Base-by-base conservation (phyloP, 2,113 vertebrate species). In the Cavia porcellus region DNA sequence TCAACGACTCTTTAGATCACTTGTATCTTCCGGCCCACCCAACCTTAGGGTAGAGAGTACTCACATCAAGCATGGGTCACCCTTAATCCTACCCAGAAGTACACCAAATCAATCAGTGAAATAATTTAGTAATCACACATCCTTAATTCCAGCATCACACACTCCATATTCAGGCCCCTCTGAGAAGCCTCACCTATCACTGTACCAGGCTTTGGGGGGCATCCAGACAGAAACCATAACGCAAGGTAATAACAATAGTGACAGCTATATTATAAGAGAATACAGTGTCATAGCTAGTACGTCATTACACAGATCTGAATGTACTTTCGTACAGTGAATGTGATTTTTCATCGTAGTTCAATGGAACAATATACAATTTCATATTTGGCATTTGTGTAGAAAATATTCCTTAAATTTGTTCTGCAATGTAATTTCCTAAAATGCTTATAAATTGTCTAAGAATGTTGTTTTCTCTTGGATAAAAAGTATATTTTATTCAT, bases 381-480 rank as follows among this genome's bases (percentile, higher is more conserved):
- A 47, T n/a, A 1, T 25, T 90, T 96, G 42, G 30, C 15, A 52
- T 32, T 55, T 50, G 12, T 45, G 15, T 47, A 12, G 24, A 59
- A 95, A 74, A 80, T 55, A 62, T 55, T 42, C 25, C 55, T 89
- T 45, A 81, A 59, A 85, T 62, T 94, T 25, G 0, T 66, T 64
- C 47, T 94, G 10, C 93, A 96, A 92, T 93, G 52, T 4, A 35
- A 14, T 91, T 95, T 61, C n/a, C 4, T 93, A 57, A 90, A 62
- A 86, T 74, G 2, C 1, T 94, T 80, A 0, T 57, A 55, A 93
- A 25, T 89, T 91, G 2, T 90, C 22, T 50, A 83, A 86, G 38
- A 92, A 72, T 0, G 0, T 35, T 89, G n/a, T 62, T 55, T 38
- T 90, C 28, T 20, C 90, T 86, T 92, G 25, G 10, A 4, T 89